phyloP scores from a whole-genome alignment of 2,888 invertebrate genomes.

The Eupithecia insigniata region DNA sequence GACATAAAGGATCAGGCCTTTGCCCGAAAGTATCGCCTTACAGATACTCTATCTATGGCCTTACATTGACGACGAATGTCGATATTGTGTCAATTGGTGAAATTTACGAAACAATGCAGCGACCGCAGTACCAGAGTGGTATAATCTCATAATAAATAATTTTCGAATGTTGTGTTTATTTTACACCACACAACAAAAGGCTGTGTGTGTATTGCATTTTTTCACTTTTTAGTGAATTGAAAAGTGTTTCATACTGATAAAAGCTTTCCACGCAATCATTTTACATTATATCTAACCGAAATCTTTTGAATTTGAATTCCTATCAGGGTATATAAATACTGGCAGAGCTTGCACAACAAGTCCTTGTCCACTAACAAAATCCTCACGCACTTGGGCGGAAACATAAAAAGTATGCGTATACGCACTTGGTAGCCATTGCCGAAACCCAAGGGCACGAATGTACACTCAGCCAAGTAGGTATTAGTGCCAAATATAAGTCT shows the following conservation, averaged over 20 bases:
- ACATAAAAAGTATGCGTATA: slow-evolving; percentile 43
- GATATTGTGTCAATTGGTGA: not conserved
- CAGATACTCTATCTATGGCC: no score
- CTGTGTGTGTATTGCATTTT: no score
- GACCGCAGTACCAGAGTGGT: not conserved
- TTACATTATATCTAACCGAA: not conserved
- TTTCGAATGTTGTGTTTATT: not conserved
- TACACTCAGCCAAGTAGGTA: slow-evolving; percentile 3
- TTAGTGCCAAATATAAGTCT: not conserved
- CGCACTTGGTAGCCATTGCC: slow-evolving; percentile 40
- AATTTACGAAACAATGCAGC: not conserved
- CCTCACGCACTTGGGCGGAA: slow-evolving; percentile 45
- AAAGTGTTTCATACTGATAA: not conserved
- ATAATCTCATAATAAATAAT: no score
- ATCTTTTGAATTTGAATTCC: not conserved
- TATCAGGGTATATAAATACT: not conserved
- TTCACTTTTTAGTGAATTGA: not conserved
- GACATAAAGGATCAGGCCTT: no score
- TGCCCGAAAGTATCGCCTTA: no score
- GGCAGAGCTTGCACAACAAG: slow-evolving; percentile 16
- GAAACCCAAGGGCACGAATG: slow-evolving; percentile 37
- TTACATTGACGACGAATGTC: no score
- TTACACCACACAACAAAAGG: no score
- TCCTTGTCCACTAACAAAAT: slow-evolving; percentile 41
- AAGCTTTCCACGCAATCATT: not conserved